Evolutionary conservation across 1,140 invertebrate genomes (phyloP).

Genomic region (Neotoxoptera formosana): DNA sequence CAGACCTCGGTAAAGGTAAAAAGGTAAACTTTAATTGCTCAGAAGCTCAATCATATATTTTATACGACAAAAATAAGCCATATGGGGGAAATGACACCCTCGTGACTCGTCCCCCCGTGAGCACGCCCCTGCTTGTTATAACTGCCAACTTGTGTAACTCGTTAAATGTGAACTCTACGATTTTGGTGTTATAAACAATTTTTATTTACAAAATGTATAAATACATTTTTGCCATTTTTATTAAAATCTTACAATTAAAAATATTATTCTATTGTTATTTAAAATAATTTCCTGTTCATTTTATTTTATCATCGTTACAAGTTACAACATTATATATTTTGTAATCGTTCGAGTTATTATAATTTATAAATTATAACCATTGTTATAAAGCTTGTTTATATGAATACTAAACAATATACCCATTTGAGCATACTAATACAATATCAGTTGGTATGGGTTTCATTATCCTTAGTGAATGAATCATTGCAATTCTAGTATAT

Average conservation of each 20-base stretch:
- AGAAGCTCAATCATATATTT: no score
- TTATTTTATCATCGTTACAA: not conserved
- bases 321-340: not conserved
- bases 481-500: conserved; percentile 26
- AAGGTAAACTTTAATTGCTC: no score
- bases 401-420: not conserved
- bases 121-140: not conserved
- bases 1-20: no score
- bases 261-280: not conserved
- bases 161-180: not conserved
- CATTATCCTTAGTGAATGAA: conserved; percentile 26
- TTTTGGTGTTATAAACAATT: not conserved
- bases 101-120: no score
- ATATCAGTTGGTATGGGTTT: not conserved
- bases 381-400: not conserved
- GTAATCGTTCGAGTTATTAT: not conserved
- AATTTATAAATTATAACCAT: not conserved
- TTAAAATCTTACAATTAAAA: not conserved
- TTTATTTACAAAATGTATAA: not conserved
- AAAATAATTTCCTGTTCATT: not conserved
- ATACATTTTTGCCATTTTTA: not conserved
- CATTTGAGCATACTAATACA: conserved; percentile 18
- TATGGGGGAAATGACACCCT: no score
- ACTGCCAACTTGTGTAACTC: not conserved
- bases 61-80: no score